Evolutionary conservation across 2,888 invertebrate genomes (phyloP).

Genomic region (Steromphala cineraria): DNA sequence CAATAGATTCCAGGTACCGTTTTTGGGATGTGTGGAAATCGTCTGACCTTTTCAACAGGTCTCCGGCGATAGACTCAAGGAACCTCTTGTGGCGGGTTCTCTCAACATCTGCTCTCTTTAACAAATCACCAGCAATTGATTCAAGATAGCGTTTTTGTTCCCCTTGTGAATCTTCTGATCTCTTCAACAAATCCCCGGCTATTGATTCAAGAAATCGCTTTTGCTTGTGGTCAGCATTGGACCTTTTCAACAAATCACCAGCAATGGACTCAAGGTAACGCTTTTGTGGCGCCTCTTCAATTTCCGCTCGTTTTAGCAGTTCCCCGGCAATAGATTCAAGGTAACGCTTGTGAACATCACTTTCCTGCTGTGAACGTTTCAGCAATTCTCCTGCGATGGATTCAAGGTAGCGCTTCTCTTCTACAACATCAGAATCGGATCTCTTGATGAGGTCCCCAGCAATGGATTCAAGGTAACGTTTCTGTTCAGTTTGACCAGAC

Average conservation of each 20-base stretch:
- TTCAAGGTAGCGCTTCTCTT: conserved; percentile 10
- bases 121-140: conserved; percentile 2
- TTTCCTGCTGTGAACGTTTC: background rate
- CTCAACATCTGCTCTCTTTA: background rate
- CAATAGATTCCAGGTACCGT: conserved; percentile 3
- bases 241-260: background rate
- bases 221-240: background rate
- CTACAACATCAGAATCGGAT: background rate
- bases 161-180: background rate
- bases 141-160: conserved; percentile 4
- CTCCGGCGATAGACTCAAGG: conserved; percentile 9
- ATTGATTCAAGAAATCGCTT: conserved; percentile 4
- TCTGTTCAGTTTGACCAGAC: background rate
- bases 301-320: background rate
- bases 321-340: conserved; percentile 8
- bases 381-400: conserved; percentile 18
- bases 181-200: background rate
- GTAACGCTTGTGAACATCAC: background rate
- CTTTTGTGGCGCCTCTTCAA: background rate
- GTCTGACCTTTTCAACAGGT: background rate
- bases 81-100: background rate
- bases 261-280: conserved; percentile 12
- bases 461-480: conserved; percentile 6
- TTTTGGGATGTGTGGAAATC: background rate
- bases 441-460: conserved; percentile 4